Percentiles rank a stretch among this genome's conserved stretches.
Evolutionary conservation across 2,797 vertebrate species (phyloP).

Genomic region (Austrolebias charrua): DNA sequence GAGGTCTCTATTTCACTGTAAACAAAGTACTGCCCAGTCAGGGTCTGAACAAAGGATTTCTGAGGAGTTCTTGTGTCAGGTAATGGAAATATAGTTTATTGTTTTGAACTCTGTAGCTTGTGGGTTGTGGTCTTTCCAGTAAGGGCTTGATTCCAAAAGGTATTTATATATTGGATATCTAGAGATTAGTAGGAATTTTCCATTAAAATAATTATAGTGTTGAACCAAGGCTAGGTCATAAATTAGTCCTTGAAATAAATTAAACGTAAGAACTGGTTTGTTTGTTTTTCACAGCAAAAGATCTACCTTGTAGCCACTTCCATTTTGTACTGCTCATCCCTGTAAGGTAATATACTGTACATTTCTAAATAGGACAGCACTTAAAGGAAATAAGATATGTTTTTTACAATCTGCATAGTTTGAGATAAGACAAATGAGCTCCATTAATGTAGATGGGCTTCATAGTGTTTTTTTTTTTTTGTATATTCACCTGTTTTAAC

Average conservation of each 20-base stretch:
- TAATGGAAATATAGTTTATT: too few relatives aligned
- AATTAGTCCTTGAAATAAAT: not conserved
- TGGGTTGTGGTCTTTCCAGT: not conserved
- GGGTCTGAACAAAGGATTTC: not conserved
- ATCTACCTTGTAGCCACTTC: not conserved
- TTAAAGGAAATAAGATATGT: not conserved
- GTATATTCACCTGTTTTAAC: too few relatives aligned
- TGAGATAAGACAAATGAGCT: too few relatives aligned
- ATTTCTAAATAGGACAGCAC: not conserved
- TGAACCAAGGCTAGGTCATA: not conserved
- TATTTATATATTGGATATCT: too few relatives aligned
- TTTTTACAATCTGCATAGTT: not conserved
- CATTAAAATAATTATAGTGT: too few relatives aligned
- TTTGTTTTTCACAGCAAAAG: not conserved
- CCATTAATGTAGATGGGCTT: too few relatives aligned
- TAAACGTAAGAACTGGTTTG: not conserved
- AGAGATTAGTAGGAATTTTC: too few relatives aligned
- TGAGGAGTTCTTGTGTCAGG: not conserved
- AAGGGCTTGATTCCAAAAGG: not conserved
- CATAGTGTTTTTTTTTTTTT: too few relatives aligned
- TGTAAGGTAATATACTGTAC: not conserved
- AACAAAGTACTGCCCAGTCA: too few relatives aligned
- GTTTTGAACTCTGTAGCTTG: too few relatives aligned
- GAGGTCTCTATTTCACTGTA: too few relatives aligned
- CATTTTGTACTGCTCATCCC: not conserved